These are phyloP conservation scores for Craseonycteris thonglongyai DNA, from an alignment of 2,113 vertebrate species.

Conservation along the genomic window DNA sequence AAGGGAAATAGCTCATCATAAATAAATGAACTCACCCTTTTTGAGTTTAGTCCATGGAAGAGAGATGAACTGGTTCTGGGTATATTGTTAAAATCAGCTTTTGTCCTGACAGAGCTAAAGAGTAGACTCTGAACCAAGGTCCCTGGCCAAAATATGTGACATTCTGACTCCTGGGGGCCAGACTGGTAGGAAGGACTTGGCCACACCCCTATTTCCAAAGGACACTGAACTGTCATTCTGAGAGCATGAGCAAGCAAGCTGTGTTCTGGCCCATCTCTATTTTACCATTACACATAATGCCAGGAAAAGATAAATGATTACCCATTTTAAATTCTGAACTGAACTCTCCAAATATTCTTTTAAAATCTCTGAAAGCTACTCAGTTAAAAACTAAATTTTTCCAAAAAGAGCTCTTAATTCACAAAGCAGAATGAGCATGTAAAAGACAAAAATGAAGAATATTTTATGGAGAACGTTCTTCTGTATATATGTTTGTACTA, in stretches of 20 bases:
- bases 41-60: not conserved
- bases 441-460: constrained; percentile 45
- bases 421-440: constrained; percentile 57
- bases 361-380: not conserved
- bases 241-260: no score
- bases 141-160: not conserved
- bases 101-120: not conserved
- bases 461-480: constrained; percentile 25
- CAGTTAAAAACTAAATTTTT: constrained; percentile 31
- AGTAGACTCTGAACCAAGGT: not conserved
- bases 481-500: not conserved
- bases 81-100: not conserved
- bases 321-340: not conserved
- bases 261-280: no score
- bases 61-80: not conserved
- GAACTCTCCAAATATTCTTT: not conserved
- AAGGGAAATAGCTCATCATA: not conserved
- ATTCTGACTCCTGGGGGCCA: no score
- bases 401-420: constrained; percentile 36
- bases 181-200: not conserved
- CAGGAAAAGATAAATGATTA: not conserved
- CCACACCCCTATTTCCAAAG: not conserved
- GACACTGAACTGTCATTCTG: accelerated
- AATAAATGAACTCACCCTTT: not conserved
- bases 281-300: not conserved